Conservation (phyloP, 2,888 invertebrate species). For the Molorchus minor region DNA sequence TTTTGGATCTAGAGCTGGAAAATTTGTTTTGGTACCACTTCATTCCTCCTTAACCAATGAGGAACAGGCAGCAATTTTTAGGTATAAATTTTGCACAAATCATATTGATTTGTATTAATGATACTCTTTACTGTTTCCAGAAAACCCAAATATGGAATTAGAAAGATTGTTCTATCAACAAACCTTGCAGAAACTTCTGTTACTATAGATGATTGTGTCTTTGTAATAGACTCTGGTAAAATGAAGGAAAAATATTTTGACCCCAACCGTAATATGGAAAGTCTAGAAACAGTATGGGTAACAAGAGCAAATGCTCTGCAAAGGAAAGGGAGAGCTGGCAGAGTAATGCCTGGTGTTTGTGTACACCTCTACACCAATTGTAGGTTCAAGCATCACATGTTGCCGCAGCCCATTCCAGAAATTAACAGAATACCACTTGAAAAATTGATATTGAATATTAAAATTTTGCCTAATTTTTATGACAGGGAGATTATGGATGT, state of each 20-base stretch:
- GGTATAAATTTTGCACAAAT: constrained; percentile 51
- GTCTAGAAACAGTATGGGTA: constrained; percentile 88
- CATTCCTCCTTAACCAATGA: constrained; percentile 87
- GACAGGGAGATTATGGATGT: constrained; percentile 54
- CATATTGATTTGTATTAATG: no score
- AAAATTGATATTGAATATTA: constrained; percentile 79
- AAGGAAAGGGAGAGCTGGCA: constrained; percentile 88
- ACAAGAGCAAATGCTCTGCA: constrained; percentile 91
- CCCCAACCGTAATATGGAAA: constrained; percentile 86
- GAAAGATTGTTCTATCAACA: constrained; percentile 90
- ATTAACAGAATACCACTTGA: constrained; percentile 90
- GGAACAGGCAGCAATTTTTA: constrained; percentile 80
- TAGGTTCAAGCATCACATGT: constrained; percentile 71
- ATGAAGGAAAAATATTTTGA: constrained; percentile 91
- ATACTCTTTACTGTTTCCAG: constrained; percentile 60
- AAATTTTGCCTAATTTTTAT: constrained; percentile 69
- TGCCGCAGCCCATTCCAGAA: constrained; percentile 85
- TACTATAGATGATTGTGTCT: constrained; percentile 95
- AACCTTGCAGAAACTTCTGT: constrained; percentile 97
- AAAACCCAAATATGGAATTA: constrained; percentile 72
- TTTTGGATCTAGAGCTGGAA: constrained; percentile 71
- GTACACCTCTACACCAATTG: constrained; percentile 86
- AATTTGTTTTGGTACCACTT: constrained; percentile 80
- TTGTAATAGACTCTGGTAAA: constrained; percentile 90
- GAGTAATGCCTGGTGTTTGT: constrained; percentile 88